Evolutionary conservation across 2,888 invertebrate species (phyloP).

Genomic region (Fragum sueziense): DNA sequence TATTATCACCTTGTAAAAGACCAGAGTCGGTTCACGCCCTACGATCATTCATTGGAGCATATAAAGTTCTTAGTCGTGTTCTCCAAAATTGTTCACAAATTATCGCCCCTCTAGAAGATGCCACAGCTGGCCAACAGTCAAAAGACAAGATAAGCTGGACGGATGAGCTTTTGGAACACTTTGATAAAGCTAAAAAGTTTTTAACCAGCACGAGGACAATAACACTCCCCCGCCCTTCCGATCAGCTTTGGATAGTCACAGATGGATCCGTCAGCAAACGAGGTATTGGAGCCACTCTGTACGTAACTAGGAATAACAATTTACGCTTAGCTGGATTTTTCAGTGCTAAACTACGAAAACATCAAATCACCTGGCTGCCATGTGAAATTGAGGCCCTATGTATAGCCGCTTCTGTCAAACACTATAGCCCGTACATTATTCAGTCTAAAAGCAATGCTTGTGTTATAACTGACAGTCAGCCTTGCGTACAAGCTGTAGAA

Average conservation of each 20-base stretch:
- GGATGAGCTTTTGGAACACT: conserved; percentile 35
- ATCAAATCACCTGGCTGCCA: conserved; percentile 62
- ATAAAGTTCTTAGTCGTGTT: conserved; percentile 52
- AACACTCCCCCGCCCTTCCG: conserved; percentile 28
- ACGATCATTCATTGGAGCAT: conserved; percentile 56
- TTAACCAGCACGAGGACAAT: conserved; percentile 34
- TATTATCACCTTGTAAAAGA: conserved; percentile 34
- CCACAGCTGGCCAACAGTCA: conserved; percentile 40
- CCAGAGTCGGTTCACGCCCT: conserved; percentile 43
- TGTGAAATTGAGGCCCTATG: conserved; percentile 65
- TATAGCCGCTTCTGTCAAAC: conserved; percentile 58
- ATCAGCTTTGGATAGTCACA: conserved; percentile 52
- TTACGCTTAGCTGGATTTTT: conserved; percentile 60
- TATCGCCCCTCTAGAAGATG: conserved; percentile 44
- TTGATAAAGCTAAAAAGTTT: conserved; percentile 33
- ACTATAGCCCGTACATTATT: conserved; percentile 64
- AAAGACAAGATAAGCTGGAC: conserved; percentile 52
- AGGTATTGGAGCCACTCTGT: conserved; percentile 65
- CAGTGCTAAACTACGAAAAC: conserved; percentile 61
- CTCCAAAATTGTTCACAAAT: conserved; percentile 34
- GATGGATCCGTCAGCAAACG: conserved; percentile 53
- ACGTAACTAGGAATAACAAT: conserved; percentile 46
- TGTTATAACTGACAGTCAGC: conserved; percentile 62
- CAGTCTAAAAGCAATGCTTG: conserved; percentile 43
- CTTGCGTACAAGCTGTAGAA: conserved; percentile 63